Percentiles rank a stretch among this genome's conserved stretches.
Evolutionary conservation across 1,140 invertebrate genomes (phyloP).

Genomic region (Drosophila novamexicana): DNA sequence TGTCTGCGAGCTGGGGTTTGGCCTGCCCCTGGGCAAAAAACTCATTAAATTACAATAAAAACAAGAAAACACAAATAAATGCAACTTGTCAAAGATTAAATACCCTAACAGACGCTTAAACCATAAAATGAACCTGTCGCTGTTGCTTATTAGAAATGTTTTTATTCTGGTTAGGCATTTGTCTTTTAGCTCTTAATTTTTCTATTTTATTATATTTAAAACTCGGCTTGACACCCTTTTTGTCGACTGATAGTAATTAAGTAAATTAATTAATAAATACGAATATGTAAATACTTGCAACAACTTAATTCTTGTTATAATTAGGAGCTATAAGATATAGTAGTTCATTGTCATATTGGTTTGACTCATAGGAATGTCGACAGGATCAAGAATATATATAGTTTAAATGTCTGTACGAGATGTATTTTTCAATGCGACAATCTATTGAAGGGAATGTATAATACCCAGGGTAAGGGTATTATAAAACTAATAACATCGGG

Average conservation of each 20-base stretch:
- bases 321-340: too few relatives aligned
- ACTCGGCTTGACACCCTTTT: too few relatives aligned
- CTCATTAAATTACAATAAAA: slow-evolving; percentile 75
- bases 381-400: background rate
- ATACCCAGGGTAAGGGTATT: background rate
- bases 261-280: too few relatives aligned
- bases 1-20: slow-evolving; percentile 2
- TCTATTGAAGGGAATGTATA: background rate
- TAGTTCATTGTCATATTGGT: too few relatives aligned
- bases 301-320: too few relatives aligned
- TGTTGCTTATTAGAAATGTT: too few relatives aligned
- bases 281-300: too few relatives aligned
- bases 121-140: background rate
- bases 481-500: slow-evolving; percentile 16
- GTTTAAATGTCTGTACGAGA: background rate
- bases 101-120: background rate
- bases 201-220: too few relatives aligned
- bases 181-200: too few relatives aligned
- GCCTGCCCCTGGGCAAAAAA: slow-evolving; percentile 49
- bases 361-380: too few relatives aligned
- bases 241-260: too few relatives aligned
- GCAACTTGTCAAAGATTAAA: background rate
- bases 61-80: slow-evolving; percentile 14
- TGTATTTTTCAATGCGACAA: background rate
- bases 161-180: too few relatives aligned